Base-by-base conservation (phyloP, 2,888 invertebrate genomes). In the Masnerella sp. region DNA sequence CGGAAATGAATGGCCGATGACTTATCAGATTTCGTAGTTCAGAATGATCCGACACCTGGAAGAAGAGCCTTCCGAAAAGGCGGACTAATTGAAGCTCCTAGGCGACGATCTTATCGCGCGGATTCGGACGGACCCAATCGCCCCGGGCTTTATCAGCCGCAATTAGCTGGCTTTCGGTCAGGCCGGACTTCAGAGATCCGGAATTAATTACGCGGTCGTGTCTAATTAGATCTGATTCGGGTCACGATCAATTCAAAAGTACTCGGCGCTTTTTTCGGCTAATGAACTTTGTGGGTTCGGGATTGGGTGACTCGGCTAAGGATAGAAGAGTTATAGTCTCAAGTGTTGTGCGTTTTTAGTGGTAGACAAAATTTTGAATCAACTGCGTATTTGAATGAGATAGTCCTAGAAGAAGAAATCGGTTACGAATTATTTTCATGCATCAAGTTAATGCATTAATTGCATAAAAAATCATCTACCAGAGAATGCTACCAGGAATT, bases 221-320 rank as follows among this genome's bases (percentile, higher is more conserved):
- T 71, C 64, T 71, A 71, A 71, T 71, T 71, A 64, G 56, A 43
- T 71, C 70, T 71, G 58, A 71, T 71, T 64, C 43, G 64, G 70
- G 43, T 64, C 64, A 64, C 62, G 64, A 51, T 52, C 43, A 38
- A 64, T 71, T 51, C 36, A 49, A 38, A 64, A 62, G 36, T 40
- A 42, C 69, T 47, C 52, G 47, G 59, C 45, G 51, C 22, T 59
- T 52, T 65, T 67, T 45, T 36, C 59, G 32, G 30, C 36, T 34
- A 68, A 51, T 28, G 51, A 67, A 67, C 51, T 40, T 51, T 56
- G 17, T 14, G n/a, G 28, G 14, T 45, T 17, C 22, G 15, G 28
- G n/a, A n/a, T n/a, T n/a, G n/a, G n/a, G n/a, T n/a, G n/a, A n/a
- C n/a, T n/a, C n/a, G n/a, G n/a, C n/a, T n/a, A n/a, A n/a, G n/a